Conservation (phyloP, 2,888 invertebrate genomes). For the Sarcophaga caerulescens region DNA sequence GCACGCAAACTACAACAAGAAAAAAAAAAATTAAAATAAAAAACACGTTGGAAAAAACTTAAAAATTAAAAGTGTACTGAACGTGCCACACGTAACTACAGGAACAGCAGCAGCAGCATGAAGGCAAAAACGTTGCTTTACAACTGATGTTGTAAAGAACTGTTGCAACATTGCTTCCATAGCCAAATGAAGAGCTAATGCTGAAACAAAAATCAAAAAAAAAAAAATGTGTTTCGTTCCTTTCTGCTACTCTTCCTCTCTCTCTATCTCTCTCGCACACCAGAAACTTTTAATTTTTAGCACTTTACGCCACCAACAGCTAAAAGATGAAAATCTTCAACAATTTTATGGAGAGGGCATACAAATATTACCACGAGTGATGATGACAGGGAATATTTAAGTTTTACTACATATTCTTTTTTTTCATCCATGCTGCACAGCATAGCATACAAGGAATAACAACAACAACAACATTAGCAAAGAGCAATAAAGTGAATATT, state of each 20-base stretch:
- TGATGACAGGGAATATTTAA: conserved; percentile 43
- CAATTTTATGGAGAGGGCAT: conserved; percentile 10
- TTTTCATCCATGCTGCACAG: background rate
- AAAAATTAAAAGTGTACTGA: conserved; percentile 62
- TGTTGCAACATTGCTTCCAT: conserved; percentile 13
- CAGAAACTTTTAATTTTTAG: conserved; percentile 63
- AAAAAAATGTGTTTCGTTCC: conserved; percentile 29
- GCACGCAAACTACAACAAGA: background rate
- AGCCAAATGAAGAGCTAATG: background rate
- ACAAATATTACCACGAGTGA: conserved; percentile 13
- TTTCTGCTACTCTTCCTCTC: conserved; percentile 10
- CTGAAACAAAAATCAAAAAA: background rate
- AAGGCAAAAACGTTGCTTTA: conserved; percentile 1
- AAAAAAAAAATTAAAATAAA: background rate
- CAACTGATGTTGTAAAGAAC: conserved; percentile 20
- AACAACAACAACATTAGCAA: background rate
- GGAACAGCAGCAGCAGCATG: conserved; percentile 36
- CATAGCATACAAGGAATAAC: background rate
- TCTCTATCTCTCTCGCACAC: conserved; percentile 21
- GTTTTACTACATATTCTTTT: conserved; percentile 11
- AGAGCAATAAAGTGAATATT: conserved; percentile 55
- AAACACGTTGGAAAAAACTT: conserved; percentile 19
- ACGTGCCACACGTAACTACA: conserved; percentile 59
- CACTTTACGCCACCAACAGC: conserved; percentile 53
- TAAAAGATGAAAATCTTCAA: conserved; percentile 54